phyloP scores from a whole-genome alignment of 1,140 invertebrate genomes.

The Planococcus citri region DNA sequence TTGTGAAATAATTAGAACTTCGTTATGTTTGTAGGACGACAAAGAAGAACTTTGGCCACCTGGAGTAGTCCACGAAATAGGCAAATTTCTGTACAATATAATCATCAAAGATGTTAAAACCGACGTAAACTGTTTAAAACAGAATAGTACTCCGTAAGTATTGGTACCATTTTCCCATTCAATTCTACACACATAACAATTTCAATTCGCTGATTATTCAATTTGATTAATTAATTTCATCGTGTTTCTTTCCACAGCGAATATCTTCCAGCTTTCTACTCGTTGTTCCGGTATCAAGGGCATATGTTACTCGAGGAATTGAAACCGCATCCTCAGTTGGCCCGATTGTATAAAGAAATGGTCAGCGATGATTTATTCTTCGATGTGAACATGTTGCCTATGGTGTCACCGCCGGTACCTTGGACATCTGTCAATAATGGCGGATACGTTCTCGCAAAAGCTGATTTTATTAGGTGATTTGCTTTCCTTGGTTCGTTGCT shows the following conservation, averaged over 20 bases:
- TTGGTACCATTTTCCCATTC: not conserved
- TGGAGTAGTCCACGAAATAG: slow-evolving; percentile 43
- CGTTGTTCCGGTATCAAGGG: slow-evolving; percentile 56
- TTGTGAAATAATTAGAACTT: slow-evolving; percentile 22
- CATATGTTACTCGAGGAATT: slow-evolving; percentile 55
- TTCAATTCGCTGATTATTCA: no score
- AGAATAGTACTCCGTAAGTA: not conserved
- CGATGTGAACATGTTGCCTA: slow-evolving; percentile 54
- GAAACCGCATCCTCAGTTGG: slow-evolving; percentile 68
- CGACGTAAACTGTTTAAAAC: slow-evolving; percentile 50
- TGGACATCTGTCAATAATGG: slow-evolving; percentile 55
- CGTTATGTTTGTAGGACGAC: slow-evolving; percentile 34
- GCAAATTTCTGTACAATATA: slow-evolving; percentile 76
- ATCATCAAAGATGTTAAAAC: slow-evolving; percentile 75
- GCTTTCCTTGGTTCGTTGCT: no score
- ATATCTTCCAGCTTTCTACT: slow-evolving; percentile 53
- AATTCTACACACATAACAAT: no score
- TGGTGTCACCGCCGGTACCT: slow-evolving; percentile 65
- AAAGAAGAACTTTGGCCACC: slow-evolving; percentile 51
- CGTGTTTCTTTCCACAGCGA: not conserved
- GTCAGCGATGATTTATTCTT: slow-evolving; percentile 53
- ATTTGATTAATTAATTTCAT: no score
- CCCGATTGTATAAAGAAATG: slow-evolving; percentile 51
- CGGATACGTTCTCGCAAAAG: slow-evolving; percentile 60
- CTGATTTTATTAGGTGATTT: slow-evolving; percentile 46